A percentile compares a stretch with the other conserved stretches of the same genome.
These are phyloP conservation scores for Orchesella cincta DNA, from an alignment of 1,140 invertebrate species.

Conservation along the genomic window DNA sequence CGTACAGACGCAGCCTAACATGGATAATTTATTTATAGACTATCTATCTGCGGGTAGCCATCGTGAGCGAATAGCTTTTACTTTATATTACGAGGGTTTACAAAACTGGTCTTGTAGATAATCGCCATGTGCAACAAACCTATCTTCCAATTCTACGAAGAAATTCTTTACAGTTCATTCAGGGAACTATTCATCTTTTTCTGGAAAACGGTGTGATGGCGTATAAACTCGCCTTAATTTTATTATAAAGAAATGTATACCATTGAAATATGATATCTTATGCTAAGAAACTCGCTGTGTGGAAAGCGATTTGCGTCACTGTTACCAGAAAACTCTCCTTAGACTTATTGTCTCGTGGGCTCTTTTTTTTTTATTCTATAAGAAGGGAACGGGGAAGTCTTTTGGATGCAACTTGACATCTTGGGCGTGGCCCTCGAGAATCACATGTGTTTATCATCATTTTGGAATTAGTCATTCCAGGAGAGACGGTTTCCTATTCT, in stretches of 20 bases:
- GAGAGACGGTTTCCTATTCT: too few species aligned
- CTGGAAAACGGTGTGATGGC: slow-evolving; percentile 99
- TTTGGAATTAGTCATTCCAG: too few species aligned
- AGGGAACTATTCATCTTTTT: slow-evolving; percentile 97
- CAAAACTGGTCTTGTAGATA: slow-evolving; percentile 87
- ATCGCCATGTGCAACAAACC: slow-evolving; percentile 95
- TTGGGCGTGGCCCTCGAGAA: slow-evolving; percentile 97
- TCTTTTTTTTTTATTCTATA: too few species aligned
- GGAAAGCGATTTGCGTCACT: slow-evolving; percentile 99
- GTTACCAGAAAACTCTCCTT: too few species aligned
- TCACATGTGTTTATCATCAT: slow-evolving; percentile 48
- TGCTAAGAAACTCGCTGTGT: slow-evolving; percentile 74
- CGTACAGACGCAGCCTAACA: slow-evolving; percentile 59
- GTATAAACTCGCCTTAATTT: too few species aligned
- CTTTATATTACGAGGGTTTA: slow-evolving; percentile 94
- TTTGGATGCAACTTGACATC: slow-evolving; percentile 90
- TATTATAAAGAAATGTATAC: too few species aligned
- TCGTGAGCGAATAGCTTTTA: slow-evolving; percentile 98
- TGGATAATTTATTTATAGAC: slow-evolving; percentile 98
- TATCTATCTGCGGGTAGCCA: slow-evolving; percentile 97
- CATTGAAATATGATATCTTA: slow-evolving; percentile 67
- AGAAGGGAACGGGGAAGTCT: too few species aligned
- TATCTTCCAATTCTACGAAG: slow-evolving; percentile 96
- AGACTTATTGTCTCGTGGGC: too few species aligned
- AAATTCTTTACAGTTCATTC: slow-evolving; percentile 96